A percentile compares a stretch with the other conserved stretches of the same genome.
phyloP scores from a whole-genome alignment of 2,888 invertebrate genomes.

The Xestia c-nigrum region DNA sequence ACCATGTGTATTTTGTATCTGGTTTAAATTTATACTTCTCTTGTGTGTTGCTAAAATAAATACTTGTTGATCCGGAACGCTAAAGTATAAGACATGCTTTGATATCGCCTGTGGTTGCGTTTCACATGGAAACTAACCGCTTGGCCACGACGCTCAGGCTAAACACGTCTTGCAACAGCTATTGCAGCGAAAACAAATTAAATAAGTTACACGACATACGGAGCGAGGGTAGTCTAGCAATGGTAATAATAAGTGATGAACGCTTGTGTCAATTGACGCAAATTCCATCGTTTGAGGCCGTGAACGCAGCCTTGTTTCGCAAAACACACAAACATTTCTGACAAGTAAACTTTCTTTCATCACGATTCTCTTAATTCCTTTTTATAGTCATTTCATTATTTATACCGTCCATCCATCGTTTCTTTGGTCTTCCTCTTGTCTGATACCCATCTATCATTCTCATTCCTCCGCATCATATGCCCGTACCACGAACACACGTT shows the following conservation, averaged over 20 bases:
- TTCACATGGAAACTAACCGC: neutral
- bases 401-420: no score
- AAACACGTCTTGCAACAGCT: neutral
- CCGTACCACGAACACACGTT: no score
- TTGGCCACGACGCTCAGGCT: neutral
- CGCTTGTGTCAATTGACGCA: neutral
- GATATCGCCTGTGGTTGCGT: neutral
- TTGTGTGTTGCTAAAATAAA: neutral
- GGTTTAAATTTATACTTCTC: slow-evolving; percentile 4
- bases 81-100: slow-evolving; percentile 8
- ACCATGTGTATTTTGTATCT: slow-evolving; percentile 21
- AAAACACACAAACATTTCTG: slow-evolving; percentile 21
- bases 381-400: no score
- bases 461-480: no score
- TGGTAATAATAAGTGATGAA: neutral
- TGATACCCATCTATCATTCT: no score
- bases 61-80: slow-evolving; percentile 4
- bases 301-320: neutral
- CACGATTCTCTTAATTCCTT: neutral
- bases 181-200: neutral
- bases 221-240: neutral
- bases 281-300: neutral
- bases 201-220: neutral
- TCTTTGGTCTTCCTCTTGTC: no score
- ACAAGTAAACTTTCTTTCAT: slow-evolving; percentile 21